Conservation (phyloP, 2,797 vertebrate species). For the Molothrus aeneus region DNA sequence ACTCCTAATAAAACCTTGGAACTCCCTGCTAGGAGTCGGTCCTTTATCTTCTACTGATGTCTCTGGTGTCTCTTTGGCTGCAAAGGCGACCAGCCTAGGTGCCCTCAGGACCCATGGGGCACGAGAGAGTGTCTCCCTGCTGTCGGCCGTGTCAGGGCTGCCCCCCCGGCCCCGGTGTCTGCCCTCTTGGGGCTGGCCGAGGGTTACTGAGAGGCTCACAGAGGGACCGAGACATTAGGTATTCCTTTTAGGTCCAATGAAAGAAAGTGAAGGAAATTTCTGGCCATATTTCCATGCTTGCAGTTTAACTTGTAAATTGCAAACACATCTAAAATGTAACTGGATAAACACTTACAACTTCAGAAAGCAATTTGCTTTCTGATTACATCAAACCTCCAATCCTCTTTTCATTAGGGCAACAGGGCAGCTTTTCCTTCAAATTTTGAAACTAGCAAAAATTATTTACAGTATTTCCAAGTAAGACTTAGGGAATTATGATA, state of each 20-base stretch:
- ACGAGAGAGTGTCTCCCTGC: too few species aligned
- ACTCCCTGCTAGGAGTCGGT: too few species aligned
- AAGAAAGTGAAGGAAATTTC: background rate
- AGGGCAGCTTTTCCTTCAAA: background rate
- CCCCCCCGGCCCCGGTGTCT: too few species aligned
- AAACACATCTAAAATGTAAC: background rate
- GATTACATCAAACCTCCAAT: background rate
- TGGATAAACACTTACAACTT: background rate
- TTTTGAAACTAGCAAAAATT: background rate
- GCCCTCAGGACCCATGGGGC: too few species aligned
- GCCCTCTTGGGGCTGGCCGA: too few species aligned
- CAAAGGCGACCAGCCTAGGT: too few species aligned
- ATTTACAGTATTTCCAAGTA: background rate
- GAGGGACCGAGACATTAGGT: too few species aligned
- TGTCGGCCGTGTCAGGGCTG: too few species aligned
- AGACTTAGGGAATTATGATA: background rate
- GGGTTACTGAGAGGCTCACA: too few species aligned
- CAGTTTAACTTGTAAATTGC: background rate
- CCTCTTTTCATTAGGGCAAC: background rate
- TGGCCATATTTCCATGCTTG: background rate
- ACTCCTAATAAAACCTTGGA: too few species aligned
- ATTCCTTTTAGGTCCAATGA: background rate
- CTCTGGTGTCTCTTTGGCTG: too few species aligned
- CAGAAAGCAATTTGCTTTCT: background rate
- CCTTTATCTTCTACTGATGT: too few species aligned